phyloP scores from a whole-genome alignment of 2,113 vertebrate genomes.

The Pagrus major region DNA sequence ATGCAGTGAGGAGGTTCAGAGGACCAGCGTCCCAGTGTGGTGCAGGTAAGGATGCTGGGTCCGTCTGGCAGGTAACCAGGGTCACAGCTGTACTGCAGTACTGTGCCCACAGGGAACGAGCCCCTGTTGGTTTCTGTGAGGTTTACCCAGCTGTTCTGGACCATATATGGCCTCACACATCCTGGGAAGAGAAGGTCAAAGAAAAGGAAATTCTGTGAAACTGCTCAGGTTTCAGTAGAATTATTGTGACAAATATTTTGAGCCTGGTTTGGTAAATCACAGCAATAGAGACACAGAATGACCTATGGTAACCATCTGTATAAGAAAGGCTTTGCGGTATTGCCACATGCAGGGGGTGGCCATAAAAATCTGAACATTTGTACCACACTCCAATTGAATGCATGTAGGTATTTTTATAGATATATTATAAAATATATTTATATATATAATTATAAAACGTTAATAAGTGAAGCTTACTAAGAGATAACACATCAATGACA shows the following conservation, averaged over 20 bases:
- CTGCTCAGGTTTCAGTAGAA: background rate
- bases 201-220: conserved; percentile 32
- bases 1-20: conserved; percentile 83
- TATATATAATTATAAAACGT: too few species aligned
- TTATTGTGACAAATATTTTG: conserved; percentile 20
- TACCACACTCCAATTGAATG: background rate
- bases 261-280: background rate
- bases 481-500: background rate
- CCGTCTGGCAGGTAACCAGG: conserved; percentile 82
- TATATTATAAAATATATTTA: too few species aligned
- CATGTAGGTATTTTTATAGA: too few species aligned
- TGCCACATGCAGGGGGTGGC: background rate
- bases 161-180: conserved; percentile 82
- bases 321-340: background rate
- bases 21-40: conserved; percentile 78
- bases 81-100: conserved; percentile 86
- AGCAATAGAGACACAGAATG: background rate
- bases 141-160: conserved; percentile 85
- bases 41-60: conserved; percentile 82
- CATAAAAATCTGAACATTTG: background rate
- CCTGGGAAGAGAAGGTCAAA: conserved; percentile 62
- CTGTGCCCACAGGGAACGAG: conserved; percentile 81
- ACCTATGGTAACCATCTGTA: background rate
- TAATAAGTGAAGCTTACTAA: background rate
- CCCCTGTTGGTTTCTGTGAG: conserved; percentile 84